Evolutionary conservation across 1,140 invertebrate species (phyloP).

Genomic region (Thaumatotibia leucotreta): DNA sequence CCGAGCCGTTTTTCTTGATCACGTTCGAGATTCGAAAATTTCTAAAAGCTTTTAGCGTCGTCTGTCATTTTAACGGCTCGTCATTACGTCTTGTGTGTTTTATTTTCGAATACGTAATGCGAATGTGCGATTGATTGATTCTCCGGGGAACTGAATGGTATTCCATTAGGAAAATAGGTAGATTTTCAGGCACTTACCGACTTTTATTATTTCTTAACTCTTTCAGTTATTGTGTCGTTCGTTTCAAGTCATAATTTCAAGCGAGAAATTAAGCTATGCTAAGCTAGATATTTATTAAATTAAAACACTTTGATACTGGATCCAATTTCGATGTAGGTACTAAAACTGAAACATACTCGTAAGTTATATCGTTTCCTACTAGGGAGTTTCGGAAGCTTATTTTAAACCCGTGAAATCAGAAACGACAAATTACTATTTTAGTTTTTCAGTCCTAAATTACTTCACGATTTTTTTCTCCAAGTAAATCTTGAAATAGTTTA

Average conservation of each 20-base stretch:
- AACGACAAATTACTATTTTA: no score
- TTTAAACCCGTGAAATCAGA: no score
- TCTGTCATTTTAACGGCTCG: slow-evolving; percentile 43
- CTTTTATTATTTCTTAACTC: neutral
- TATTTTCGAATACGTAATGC: slow-evolving; percentile 37
- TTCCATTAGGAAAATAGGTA: neutral
- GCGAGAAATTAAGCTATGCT: neutral
- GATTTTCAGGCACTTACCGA: neutral
- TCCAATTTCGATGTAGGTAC: no score
- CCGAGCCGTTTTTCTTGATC: slow-evolving; percentile 43
- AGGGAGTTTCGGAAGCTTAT: no score
- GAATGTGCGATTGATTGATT: slow-evolving; percentile 41
- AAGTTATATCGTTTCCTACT: no score
- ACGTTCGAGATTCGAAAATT: slow-evolving; percentile 46
- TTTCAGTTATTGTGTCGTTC: neutral
- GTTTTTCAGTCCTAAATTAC: neutral
- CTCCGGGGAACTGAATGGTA: neutral
- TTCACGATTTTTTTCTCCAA: no score
- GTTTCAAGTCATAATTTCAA: neutral
- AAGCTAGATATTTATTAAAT: no score
- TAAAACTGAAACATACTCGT: no score
- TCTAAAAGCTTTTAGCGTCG: slow-evolving; percentile 68
- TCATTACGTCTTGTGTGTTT: slow-evolving; percentile 33
- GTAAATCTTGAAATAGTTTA: neutral
- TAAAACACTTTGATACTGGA: no score